A percentile compares a stretch with the other conserved stretches of the same genome.
Conservation (phyloP, 2,888 invertebrate species). For the Poecilus cupreus region DNA sequence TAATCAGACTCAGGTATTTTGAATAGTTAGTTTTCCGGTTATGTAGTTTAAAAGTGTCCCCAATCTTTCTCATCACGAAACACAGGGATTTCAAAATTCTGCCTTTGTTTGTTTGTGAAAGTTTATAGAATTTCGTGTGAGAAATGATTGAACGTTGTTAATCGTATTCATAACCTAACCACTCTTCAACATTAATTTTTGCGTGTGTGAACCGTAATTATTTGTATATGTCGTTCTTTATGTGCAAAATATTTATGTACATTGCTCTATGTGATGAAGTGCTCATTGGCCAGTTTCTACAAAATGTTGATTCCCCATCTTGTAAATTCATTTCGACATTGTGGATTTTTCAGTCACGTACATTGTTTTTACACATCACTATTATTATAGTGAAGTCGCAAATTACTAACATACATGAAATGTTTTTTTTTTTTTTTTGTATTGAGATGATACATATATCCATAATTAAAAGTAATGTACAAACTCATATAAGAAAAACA, state of each 20-base stretch:
- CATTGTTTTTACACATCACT: slow-evolving; percentile 23
- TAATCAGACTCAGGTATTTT: slow-evolving; percentile 11
- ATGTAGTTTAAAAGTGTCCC: neutral
- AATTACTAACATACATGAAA: slow-evolving; percentile 37
- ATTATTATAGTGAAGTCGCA: slow-evolving; percentile 6
- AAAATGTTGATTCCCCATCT: neutral
- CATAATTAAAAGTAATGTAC: slow-evolving; percentile 50
- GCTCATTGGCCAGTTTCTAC: neutral
- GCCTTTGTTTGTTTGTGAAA: too few species aligned
- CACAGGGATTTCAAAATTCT: too few species aligned
- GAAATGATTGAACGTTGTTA: neutral
- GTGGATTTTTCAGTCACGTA: slow-evolving; percentile 44
- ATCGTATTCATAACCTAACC: neutral
- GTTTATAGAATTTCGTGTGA: neutral
- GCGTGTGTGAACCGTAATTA: slow-evolving; percentile 24
- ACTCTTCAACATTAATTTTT: slow-evolving; percentile 21
- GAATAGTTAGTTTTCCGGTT: too few species aligned
- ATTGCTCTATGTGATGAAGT: slow-evolving; percentile 23
- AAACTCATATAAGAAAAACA: slow-evolving; percentile 50
- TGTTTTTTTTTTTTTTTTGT: slow-evolving; percentile 36
- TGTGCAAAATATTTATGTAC: slow-evolving; percentile 13
- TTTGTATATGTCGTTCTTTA: slow-evolving; percentile 30
- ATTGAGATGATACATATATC: slow-evolving; percentile 29
- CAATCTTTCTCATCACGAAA: neutral
- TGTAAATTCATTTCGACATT: slow-evolving; percentile 12